phyloP scores from a whole-genome alignment of 2,113 vertebrate species.

The Colius striatus region DNA sequence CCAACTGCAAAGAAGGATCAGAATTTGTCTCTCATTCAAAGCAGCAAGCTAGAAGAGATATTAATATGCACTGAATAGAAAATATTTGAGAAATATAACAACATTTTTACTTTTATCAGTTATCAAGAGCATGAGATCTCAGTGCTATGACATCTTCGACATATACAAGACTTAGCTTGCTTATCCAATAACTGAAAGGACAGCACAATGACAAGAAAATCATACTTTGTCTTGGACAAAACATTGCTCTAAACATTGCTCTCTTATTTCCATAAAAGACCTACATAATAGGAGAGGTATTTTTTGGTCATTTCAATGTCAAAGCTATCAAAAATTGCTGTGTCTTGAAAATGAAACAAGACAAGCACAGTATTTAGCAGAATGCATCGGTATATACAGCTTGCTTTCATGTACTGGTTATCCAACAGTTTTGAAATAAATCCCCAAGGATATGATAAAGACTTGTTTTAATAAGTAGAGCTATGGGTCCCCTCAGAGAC shows the following conservation, averaged over 20 bases:
- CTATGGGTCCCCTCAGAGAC: background rate
- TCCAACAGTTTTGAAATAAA: conserved; percentile 15
- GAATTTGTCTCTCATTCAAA: background rate
- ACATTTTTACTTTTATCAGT: background rate
- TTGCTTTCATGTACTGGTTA: background rate
- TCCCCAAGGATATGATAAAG: background rate
- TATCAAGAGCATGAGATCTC: background rate
- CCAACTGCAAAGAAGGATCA: background rate
- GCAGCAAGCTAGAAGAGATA: background rate
- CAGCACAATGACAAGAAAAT: background rate
- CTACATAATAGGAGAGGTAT: background rate
- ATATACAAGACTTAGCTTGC: background rate
- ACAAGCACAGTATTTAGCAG: background rate
- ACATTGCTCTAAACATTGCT: too few relatives aligned
- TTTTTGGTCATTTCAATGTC: background rate
- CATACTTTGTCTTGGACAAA: background rate
- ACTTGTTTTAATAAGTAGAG: background rate
- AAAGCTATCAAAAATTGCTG: background rate
- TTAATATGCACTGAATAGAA: background rate
- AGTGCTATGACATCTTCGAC: background rate
- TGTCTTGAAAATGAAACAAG: conserved; percentile 5
- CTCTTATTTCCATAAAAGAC: background rate
- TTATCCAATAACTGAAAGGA: background rate
- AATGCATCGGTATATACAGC: background rate
- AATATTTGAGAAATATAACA: background rate